These are phyloP conservation scores for Teleiodes luculella DNA, from an alignment of 2,888 invertebrate genomes.

Conservation along the genomic window DNA sequence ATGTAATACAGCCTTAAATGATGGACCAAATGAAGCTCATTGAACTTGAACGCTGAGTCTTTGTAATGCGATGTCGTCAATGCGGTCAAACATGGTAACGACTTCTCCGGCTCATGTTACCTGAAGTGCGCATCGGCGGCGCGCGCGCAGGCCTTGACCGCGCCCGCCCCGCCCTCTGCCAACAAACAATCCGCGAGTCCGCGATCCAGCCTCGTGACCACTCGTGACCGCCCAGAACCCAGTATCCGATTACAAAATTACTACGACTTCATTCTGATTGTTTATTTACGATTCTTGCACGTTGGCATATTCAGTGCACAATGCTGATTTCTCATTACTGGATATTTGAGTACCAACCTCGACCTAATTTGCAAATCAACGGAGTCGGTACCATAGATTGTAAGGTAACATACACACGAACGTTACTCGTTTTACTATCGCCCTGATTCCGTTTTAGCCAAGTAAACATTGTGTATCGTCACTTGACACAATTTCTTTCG, in stretches of 20 bases:
- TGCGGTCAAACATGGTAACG: conserved; percentile 35
- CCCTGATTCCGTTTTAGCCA: conserved; percentile 11
- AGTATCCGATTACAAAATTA: conserved; percentile 48
- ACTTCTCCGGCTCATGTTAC: conserved; percentile 45
- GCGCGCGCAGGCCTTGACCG: conserved; percentile 60
- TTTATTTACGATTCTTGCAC: conserved; percentile 31
- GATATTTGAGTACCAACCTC: conserved; percentile 24
- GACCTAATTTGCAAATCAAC: conserved; percentile 12
- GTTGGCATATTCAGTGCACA: conserved; percentile 25
- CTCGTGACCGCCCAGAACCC: conserved; percentile 42
- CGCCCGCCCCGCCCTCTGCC: conserved; percentile 16
- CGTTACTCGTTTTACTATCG: conserved; percentile 4
- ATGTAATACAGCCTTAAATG: neutral
- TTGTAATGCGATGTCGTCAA: conserved; percentile 10
- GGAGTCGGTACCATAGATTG: neutral
- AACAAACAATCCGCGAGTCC: too few relatives aligned
- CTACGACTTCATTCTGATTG: conserved; percentile 35
- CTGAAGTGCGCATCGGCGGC: conserved; percentile 47
- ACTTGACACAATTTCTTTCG: conserved; percentile 13
- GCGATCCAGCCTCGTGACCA: conserved; percentile 32
- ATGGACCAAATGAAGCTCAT: neutral
- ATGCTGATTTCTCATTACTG: conserved; percentile 15
- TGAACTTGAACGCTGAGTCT: conserved; percentile 1
- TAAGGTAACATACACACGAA: neutral
- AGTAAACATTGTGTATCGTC: neutral